Evolutionary conservation across 2,888 invertebrate genomes (phyloP).

Genomic region (Escarpia spicata): DNA sequence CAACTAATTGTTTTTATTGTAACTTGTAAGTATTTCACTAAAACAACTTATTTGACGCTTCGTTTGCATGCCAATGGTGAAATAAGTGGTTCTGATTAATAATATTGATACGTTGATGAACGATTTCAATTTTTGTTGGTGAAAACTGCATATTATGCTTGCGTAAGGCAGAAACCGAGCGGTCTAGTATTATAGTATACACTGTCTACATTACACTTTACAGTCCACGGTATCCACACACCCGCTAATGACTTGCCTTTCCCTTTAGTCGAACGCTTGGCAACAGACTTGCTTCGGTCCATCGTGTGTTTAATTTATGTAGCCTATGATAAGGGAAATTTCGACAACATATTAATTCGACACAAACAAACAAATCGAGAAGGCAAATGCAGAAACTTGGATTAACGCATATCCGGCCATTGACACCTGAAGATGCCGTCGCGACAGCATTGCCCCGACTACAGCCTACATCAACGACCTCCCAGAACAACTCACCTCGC

Average conservation of each 20-base stretch:
- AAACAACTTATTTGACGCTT: no score
- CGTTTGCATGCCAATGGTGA: no score
- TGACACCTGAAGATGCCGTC: not conserved
- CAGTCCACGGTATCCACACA: not conserved
- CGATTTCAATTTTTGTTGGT: no score
- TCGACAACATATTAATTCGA: not conserved
- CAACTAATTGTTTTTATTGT: no score
- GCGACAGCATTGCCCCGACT: not conserved
- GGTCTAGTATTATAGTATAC: no score
- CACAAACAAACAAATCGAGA: not conserved
- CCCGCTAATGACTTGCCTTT: conserved; percentile 23
- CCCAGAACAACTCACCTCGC: no score
- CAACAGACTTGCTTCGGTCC: conserved; percentile 17
- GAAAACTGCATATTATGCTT: no score
- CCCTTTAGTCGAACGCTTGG: conserved; percentile 24
- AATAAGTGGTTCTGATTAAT: no score
- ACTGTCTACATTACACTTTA: no score
- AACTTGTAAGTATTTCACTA: no score
- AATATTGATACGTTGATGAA: no score
- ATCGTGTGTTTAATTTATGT: not conserved
- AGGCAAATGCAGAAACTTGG: not conserved
- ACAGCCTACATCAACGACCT: not conserved
- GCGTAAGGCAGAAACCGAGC: no score
- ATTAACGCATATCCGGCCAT: not conserved
- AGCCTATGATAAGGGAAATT: not conserved